These are phyloP conservation scores for Pantherophis alleghaniensis DNA, from an alignment of 2,797 vertebrate genomes.

Conservation along the genomic window DNA sequence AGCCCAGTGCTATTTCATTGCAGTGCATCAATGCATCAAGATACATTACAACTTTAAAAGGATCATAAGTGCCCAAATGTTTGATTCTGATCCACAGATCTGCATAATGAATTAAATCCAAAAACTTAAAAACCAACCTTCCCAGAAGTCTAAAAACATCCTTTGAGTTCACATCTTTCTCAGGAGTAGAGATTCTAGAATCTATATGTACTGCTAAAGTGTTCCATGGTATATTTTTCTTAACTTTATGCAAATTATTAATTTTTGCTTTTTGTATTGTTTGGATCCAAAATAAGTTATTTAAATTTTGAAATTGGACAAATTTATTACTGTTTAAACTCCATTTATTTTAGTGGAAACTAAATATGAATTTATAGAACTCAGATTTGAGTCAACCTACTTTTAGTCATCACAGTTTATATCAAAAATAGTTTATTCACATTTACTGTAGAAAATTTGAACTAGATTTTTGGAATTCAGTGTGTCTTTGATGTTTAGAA, in stretches of 20 bases:
- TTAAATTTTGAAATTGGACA: background rate
- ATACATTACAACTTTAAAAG: background rate
- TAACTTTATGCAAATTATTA: background rate
- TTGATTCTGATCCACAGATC: background rate
- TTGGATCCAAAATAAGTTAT: background rate
- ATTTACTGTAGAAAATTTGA: background rate
- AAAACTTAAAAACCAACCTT: background rate
- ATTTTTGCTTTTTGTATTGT: background rate
- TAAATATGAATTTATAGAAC: background rate
- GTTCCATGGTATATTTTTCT: slow-evolving; percentile 1
- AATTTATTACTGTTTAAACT: background rate
- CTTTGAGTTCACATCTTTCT: background rate
- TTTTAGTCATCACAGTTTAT: background rate
- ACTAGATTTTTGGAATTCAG: background rate
- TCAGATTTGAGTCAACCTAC: background rate
- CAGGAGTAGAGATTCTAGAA: background rate
- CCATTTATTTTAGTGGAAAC: background rate
- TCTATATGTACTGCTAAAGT: background rate
- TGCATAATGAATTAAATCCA: slow-evolving; percentile 12
- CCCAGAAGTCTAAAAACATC: background rate
- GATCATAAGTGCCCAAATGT: background rate
- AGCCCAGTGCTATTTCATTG: background rate
- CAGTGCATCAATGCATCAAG: background rate
- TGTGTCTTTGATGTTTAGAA: background rate
- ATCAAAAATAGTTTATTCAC: background rate